Percentiles rank a stretch among this genome's conserved stretches.
phyloP scores from a whole-genome alignment of 53 echinoderm and acorn worm species.

The Actinopyga echinites region DNA sequence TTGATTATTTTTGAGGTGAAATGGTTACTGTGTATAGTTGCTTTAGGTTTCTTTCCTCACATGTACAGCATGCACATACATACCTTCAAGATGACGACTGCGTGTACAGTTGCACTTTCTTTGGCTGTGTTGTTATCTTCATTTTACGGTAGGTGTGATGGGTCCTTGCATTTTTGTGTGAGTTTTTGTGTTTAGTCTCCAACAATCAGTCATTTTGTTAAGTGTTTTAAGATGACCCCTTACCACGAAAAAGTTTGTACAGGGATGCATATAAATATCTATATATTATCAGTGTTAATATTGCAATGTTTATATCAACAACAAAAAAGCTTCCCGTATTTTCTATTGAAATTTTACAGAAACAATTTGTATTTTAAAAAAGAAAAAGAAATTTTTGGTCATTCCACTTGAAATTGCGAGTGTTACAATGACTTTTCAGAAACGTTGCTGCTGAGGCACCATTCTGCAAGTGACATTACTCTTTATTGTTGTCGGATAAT shows the following conservation, averaged over 20 bases:
- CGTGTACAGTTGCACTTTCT: slow-evolving; percentile 23
- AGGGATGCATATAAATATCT: slow-evolving; percentile 51
- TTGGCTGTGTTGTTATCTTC: slow-evolving; percentile 30
- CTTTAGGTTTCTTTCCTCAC: slow-evolving; percentile 3
- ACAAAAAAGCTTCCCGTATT: slow-evolving; percentile 1
- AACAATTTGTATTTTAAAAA: slow-evolving; percentile 39
- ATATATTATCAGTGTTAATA: slow-evolving; percentile 49
- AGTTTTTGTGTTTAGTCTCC: not conserved
- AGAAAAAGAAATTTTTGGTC: slow-evolving; percentile 24
- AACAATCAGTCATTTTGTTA: slow-evolving; percentile 8
- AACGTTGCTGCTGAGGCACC: not conserved
- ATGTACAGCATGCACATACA: slow-evolving; percentile 41
- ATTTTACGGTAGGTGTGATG: not conserved
- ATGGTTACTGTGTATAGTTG: slow-evolving; percentile 29
- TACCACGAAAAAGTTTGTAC: slow-evolving; percentile 28
- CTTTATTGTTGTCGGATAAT: not conserved
- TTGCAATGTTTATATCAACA: slow-evolving; percentile 41
- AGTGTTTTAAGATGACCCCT: slow-evolving; percentile 39
- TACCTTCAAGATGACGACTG: slow-evolving; percentile 13
- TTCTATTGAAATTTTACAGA: slow-evolving; percentile 38
- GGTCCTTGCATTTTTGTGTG: not conserved
- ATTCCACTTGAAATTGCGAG: slow-evolving; percentile 28
- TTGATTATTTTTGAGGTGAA: slow-evolving; percentile 30
- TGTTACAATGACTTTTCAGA: not conserved
- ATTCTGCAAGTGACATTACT: not conserved